Percentiles rank a stretch among this genome's conserved stretches.
Conservation (phyloP, 2,797 vertebrate species). For the Xenentodon cancila region DNA sequence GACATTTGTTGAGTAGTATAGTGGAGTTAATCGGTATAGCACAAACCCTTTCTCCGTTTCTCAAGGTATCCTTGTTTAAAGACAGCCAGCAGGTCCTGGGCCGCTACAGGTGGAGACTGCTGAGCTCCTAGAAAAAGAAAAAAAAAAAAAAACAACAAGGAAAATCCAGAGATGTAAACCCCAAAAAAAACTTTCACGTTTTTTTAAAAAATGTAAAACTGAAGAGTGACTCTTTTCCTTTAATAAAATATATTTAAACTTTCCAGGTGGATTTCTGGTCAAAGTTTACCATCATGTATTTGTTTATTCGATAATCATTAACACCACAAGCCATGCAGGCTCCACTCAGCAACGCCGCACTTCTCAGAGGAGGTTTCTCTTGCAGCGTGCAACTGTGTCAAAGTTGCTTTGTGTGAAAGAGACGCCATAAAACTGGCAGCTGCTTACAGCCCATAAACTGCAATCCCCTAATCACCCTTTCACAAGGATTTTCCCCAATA, state of each 20-base stretch:
- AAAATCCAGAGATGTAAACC: not conserved
- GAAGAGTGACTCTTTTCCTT: not conserved
- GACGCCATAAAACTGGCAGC: constrained; percentile 84
- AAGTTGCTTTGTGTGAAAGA: constrained; percentile 80
- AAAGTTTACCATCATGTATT: not conserved
- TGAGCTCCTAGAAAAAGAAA: constrained; percentile 75
- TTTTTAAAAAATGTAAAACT: not conserved
- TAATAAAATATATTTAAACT: not conserved
- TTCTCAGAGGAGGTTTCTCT: constrained; percentile 26
- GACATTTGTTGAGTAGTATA: not conserved
- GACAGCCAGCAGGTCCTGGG: constrained; percentile 89
- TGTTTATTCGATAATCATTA: constrained; percentile 20
- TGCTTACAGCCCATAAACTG: constrained; percentile 86
- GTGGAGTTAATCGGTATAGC: not conserved
- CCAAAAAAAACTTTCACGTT: not conserved
- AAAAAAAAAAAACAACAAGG: constrained; percentile 17
- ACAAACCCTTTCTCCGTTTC: constrained; percentile 95
- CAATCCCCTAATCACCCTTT: constrained; percentile 59
- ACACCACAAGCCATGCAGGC: constrained; percentile 9
- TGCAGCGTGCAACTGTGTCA: constrained; percentile 68
- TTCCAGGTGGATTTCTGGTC: constrained; percentile 4
- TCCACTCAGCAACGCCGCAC: constrained; percentile 17
- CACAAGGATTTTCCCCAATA: constrained; percentile 58
- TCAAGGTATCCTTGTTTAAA: constrained; percentile 94
- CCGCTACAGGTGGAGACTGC: constrained; percentile 88